Conservation (phyloP, 2,113 vertebrate species). For the Megaceryle maxima region DNA sequence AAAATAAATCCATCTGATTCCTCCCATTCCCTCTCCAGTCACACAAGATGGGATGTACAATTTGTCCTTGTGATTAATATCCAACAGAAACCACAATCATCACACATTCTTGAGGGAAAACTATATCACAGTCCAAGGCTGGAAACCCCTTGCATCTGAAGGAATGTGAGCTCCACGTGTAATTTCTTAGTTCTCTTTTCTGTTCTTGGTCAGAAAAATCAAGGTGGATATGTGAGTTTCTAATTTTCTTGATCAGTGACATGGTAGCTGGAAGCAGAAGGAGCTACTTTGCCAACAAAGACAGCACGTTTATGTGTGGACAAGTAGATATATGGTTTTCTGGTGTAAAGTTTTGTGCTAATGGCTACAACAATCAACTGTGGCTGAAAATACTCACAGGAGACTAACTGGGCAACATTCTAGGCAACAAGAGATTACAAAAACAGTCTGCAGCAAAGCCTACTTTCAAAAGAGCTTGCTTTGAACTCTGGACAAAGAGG, state of each 20-base stretch:
- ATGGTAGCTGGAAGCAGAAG: not conserved
- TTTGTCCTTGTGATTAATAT: not conserved
- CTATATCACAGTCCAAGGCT: fast-evolving
- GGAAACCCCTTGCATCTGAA: not conserved
- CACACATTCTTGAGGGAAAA: not conserved
- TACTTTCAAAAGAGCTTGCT: not conserved
- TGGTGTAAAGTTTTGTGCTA: not conserved
- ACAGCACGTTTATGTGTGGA: not conserved
- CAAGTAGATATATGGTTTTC: not conserved
- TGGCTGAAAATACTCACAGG: not conserved
- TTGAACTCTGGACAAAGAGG: not conserved
- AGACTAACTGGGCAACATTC: not conserved
- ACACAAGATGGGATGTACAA: not conserved
- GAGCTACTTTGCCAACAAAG: not conserved
- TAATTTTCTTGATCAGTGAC: not conserved
- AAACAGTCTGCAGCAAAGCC: not conserved
- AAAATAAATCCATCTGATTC: not conserved
- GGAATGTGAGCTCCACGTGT: not conserved
- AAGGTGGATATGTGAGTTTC: not conserved
- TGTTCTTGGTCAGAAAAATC: not conserved
- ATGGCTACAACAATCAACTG: not conserved
- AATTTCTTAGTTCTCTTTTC: not conserved
- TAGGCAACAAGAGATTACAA: not conserved
- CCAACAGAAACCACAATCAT: not conserved
- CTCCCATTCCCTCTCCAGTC: not conserved